phyloP scores from a whole-genome alignment of 35 echinoderm and acorn worm genomes.

The Heliocidaris tuberculata region DNA sequence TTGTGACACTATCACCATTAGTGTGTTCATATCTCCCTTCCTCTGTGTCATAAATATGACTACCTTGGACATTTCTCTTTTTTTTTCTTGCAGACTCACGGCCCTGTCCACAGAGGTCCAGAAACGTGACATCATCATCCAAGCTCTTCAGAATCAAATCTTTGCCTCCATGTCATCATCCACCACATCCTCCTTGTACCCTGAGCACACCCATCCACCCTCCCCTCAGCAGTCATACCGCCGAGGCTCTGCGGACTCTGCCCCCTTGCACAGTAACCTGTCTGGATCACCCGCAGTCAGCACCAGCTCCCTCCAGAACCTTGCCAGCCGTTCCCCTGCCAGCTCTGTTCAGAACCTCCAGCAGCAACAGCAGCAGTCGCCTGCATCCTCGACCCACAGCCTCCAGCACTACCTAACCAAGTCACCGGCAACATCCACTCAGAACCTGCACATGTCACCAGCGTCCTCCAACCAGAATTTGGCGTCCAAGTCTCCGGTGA shows the following conservation, averaged over 20 bases:
- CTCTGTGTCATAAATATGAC: too few species aligned
- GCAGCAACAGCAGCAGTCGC: not conserved
- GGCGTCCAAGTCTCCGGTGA: constrained; percentile 56
- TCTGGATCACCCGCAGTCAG: constrained; percentile 66
- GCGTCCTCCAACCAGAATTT: constrained; percentile 58
- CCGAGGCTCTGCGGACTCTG: constrained; percentile 19
- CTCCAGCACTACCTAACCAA: constrained; percentile 44
- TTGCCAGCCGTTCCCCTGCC: constrained; percentile 67
- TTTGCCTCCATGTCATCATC: constrained; percentile 59
- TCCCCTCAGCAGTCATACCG: constrained; percentile 42
- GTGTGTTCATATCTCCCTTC: too few species aligned
- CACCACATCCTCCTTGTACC: not conserved
- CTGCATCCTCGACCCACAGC: constrained; percentile 50
- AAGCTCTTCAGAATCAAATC: constrained; percentile 67
- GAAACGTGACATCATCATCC: constrained; percentile 81
- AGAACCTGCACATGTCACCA: constrained; percentile 57
- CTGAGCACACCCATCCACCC: not conserved
- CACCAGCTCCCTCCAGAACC: constrained; percentile 75
- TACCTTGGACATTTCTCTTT: not conserved
- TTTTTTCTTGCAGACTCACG: constrained; percentile 56
- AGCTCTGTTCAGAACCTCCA: constrained; percentile 51
- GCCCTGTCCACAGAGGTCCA: constrained; percentile 69
- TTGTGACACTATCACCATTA: too few species aligned
- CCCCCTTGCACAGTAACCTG: constrained; percentile 75
- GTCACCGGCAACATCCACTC: constrained; percentile 70